Conservation (phyloP, 2,888 invertebrate genomes). For the Patella caerulea region DNA sequence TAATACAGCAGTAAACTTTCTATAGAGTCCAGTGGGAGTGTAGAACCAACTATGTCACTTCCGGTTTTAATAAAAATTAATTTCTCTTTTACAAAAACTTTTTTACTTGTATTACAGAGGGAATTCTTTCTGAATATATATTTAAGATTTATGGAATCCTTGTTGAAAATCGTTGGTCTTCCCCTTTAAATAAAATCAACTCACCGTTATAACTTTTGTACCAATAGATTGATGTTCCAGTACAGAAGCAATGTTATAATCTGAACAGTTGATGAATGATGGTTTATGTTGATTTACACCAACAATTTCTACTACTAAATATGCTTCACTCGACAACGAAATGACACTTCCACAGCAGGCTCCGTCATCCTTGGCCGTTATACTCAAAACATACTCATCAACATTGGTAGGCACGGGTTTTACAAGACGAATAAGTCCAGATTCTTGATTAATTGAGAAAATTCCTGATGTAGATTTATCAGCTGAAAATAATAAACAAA, state of each 20-base stretch:
- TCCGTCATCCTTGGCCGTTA: slow-evolving; percentile 97
- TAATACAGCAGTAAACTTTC: too few species aligned
- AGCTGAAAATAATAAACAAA: slow-evolving; percentile 31
- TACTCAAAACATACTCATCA: slow-evolving; percentile 89
- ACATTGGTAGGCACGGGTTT: slow-evolving; percentile 53
- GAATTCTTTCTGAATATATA: too few species aligned
- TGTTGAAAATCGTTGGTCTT: too few species aligned
- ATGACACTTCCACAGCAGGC: slow-evolving; percentile 91
- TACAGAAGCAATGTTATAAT: slow-evolving; percentile 79
- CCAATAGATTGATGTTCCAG: slow-evolving; percentile 50
- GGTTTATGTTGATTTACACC: slow-evolving; percentile 98
- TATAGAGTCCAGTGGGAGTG: too few species aligned
- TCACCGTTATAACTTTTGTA: slow-evolving; percentile 52
- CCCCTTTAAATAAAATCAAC: slow-evolving; percentile 9
- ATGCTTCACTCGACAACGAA: slow-evolving; percentile 92
- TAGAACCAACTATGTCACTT: too few species aligned
- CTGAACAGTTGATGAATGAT: slow-evolving; percentile 92
- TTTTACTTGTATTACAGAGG: too few species aligned
- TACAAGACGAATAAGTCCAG: slow-evolving; percentile 66
- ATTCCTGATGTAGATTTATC: slow-evolving; percentile 44
- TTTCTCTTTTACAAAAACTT: too few species aligned
- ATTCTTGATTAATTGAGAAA: slow-evolving; percentile 66
- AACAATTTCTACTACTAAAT: slow-evolving; percentile 95
- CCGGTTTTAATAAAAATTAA: too few species aligned
- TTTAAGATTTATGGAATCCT: too few species aligned